Percentiles rank a stretch among this genome's conserved stretches.
Conservation (phyloP, 1,140 invertebrate genomes). For the Drosophila pectinifera region DNA sequence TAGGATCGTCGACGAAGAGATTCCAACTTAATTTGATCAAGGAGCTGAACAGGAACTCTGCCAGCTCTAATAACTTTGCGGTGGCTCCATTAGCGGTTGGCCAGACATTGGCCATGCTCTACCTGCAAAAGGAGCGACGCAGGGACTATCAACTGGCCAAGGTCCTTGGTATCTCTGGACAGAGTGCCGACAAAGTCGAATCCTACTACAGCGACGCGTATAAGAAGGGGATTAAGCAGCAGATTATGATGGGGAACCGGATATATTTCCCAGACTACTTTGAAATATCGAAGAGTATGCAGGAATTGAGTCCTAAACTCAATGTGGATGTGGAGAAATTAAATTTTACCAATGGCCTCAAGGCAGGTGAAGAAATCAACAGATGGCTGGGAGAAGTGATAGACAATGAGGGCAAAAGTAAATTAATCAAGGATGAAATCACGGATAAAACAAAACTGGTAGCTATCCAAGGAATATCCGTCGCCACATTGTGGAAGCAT, state of each 20-base stretch:
- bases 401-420: no score
- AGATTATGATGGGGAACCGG: conserved; percentile 10
- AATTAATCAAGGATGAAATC: no score
- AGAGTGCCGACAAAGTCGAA: not conserved
- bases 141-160: conserved; percentile 20
- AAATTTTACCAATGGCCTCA: not conserved
- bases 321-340: conserved; percentile 2
- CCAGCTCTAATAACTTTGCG: not conserved
- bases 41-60: not conserved
- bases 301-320: not conserved
- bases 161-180: not conserved
- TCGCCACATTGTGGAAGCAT: not conserved
- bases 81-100: not conserved
- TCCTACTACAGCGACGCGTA: not conserved
- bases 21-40: conserved; percentile 10
- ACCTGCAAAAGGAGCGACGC: not conserved
- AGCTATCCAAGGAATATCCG: conserved; percentile 4
- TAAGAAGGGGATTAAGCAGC: not conserved
- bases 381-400: not conserved
- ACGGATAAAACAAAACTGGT: not conserved
- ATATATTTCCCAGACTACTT: not conserved
- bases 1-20: not conserved
- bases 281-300: not conserved
- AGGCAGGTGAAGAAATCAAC: not conserved
- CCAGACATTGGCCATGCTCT: conserved; percentile 6